Evolutionary conservation across 2,113 vertebrate species (phyloP), one percentile per base, ranked within the genome.

Genomic region (Colossoma macropomum): DNA sequence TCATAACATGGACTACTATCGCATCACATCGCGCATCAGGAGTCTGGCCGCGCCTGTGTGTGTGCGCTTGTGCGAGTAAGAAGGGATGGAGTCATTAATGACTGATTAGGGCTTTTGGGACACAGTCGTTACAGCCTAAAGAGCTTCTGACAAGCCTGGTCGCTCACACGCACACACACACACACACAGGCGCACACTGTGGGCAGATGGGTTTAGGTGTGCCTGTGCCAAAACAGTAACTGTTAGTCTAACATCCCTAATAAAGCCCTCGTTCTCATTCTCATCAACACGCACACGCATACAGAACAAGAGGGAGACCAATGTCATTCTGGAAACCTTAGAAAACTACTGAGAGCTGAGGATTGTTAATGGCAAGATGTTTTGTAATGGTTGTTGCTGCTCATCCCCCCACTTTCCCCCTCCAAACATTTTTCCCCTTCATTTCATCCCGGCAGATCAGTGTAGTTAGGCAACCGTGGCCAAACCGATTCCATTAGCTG

Each of bases 51-150:
- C 34, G 28, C 38, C 48, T 77, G 60, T 68, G 28, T 76, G 73
- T 77, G 83, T 78, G 85, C 75, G 88, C 74, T 72, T 78, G 79
- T 68, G 56, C 48, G 52, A 28, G 74, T 70, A 80, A 85, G 52
- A 75, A 77, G 96, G 97, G 96, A 96, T 96, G 96, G 97, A 97
- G 97, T 97, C 97, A 98, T 98, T 97, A 98, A 97, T 97, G 96
- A 96, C 96, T 97, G 97, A 98, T 98, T 98, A 97, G 96, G 96
- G 97, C 95, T 95, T 94, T 96, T 97, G 96, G 97, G 97, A 97
- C 97, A 96, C 95, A 96, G 96, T 96, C 97, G 96, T 98, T 97
- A 98, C 96, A 96, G 98, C 96, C 98, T 98, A 97, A 98, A 97
- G 97, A 97, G 97, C 96, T 96, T 96, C 96, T 97, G 97, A 98